Percentiles rank a stretch among this genome's conserved stretches.
Evolutionary conservation across 2,797 vertebrate species (phyloP).

Genomic region (Passerculus sandwichensis): DNA sequence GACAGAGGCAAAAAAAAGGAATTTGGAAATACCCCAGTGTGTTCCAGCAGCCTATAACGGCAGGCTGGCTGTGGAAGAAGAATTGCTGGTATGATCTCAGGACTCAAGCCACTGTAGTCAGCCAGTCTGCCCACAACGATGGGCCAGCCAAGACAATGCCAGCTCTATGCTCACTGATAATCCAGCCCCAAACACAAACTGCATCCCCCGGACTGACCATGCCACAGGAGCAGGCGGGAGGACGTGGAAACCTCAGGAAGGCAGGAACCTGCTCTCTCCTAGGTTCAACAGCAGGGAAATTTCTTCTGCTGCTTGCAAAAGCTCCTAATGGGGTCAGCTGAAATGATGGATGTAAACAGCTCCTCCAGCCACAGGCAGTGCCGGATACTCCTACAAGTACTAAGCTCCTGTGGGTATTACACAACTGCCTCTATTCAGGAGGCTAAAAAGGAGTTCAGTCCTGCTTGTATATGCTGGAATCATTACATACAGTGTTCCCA

Average conservation of each 20-base stretch:
- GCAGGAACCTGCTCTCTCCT: neutral
- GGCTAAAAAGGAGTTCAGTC: constrained; percentile 62
- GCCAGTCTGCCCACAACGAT: constrained; percentile 71
- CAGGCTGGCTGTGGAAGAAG: constrained; percentile 59
- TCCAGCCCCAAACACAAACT: constrained; percentile 20
- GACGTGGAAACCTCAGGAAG: neutral
- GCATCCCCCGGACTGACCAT: neutral
- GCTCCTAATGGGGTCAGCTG: constrained; percentile 1
- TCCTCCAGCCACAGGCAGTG: constrained; percentile 48
- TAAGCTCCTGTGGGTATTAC: constrained; percentile 52
- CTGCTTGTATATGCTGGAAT: constrained; percentile 66
- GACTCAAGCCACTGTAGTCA: constrained; percentile 66
- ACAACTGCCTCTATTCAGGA: constrained; percentile 59
- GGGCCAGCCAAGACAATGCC: constrained; percentile 58
- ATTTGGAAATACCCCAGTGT: constrained; percentile 60
- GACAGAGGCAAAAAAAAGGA: neutral
- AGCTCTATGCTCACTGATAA: constrained; percentile 50
- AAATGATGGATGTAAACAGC: constrained; percentile 46
- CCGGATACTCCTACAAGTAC: constrained; percentile 35
- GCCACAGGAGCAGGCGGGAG: neutral
- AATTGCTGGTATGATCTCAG: constrained; percentile 72
- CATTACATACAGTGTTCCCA: constrained; percentile 32
- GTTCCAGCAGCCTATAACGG: constrained; percentile 54
- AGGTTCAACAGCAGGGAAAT: neutral
- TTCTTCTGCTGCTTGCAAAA: constrained; percentile 17